Evolutionary conservation across 1,140 invertebrate species (phyloP).

Genomic region (Venturia canescens): DNA sequence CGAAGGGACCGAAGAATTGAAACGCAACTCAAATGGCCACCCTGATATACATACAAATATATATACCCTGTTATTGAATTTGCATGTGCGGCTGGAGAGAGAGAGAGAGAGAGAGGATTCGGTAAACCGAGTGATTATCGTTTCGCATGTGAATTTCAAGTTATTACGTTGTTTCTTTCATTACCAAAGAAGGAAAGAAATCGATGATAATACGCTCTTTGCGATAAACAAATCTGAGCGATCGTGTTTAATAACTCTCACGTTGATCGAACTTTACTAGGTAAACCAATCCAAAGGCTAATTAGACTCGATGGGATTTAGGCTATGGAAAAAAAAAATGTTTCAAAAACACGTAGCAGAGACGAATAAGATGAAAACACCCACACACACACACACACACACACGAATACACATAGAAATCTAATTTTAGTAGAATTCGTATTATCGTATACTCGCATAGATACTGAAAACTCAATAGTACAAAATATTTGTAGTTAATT

Average conservation of each 20-base stretch:
- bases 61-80: conserved; percentile 13
- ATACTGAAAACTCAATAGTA: not conserved
- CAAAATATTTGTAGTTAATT: not conserved
- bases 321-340: not conserved
- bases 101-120: conserved; percentile 1
- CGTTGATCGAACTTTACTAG: not conserved
- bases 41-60: not conserved
- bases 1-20: no score
- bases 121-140: conserved; percentile 31
- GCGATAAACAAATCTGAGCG: not conserved
- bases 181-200: conserved; percentile 20
- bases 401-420: not conserved
- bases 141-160: conserved; percentile 41
- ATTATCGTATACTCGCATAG: conserved; percentile 24
- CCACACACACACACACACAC: not conserved
- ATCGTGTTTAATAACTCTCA: not conserved
- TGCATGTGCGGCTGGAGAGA: conserved; percentile 30
- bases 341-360: conserved; percentile 17
- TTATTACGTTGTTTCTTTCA: conserved; percentile 43
- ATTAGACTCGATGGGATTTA: conserved; percentile 1
- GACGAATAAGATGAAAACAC: not conserved
- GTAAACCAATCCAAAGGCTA: no score
- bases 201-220: not conserved
- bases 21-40: no score
- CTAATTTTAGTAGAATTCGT: conserved; percentile 22